Evolutionary conservation across 1,140 invertebrate genomes (phyloP).

Genomic region (Vollenhovia emeryi): DNA sequence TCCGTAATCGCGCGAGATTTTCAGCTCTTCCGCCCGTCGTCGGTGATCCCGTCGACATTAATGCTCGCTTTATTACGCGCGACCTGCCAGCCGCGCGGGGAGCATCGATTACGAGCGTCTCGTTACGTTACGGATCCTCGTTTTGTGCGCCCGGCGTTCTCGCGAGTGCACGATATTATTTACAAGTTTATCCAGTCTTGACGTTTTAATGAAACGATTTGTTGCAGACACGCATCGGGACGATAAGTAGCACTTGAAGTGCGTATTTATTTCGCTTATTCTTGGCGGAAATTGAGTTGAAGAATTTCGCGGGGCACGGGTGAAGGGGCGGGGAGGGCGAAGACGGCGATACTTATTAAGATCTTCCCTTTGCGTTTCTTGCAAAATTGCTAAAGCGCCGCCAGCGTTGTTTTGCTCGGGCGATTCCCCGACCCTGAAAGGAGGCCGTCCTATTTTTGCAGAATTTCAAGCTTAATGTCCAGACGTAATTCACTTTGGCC

Average conservation of each 20-base stretch:
- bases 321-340: too few relatives aligned
- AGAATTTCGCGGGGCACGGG: background rate
- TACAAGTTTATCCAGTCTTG: background rate
- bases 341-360: constrained; percentile 4
- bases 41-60: background rate
- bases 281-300: background rate
- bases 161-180: background rate
- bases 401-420: background rate
- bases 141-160: background rate
- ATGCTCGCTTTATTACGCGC: background rate
- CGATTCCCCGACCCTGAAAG: background rate
- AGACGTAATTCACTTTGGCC: constrained; percentile 19
- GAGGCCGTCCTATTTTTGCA: background rate
- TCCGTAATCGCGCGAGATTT: constrained; percentile 36
- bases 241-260: background rate
- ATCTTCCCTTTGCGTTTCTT: background rate
- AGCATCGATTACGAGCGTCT: background rate
- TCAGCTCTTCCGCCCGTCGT: background rate
- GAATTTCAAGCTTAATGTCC: constrained; percentile 8
- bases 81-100: background rate
- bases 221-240: too few relatives aligned
- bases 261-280: constrained; percentile 13
- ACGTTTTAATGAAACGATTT: background rate
- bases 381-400: background rate
- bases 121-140: background rate